Base-by-base conservation (phyloP, 2,113 vertebrate genomes). In the Ptilonorhynchus violaceus region DNA sequence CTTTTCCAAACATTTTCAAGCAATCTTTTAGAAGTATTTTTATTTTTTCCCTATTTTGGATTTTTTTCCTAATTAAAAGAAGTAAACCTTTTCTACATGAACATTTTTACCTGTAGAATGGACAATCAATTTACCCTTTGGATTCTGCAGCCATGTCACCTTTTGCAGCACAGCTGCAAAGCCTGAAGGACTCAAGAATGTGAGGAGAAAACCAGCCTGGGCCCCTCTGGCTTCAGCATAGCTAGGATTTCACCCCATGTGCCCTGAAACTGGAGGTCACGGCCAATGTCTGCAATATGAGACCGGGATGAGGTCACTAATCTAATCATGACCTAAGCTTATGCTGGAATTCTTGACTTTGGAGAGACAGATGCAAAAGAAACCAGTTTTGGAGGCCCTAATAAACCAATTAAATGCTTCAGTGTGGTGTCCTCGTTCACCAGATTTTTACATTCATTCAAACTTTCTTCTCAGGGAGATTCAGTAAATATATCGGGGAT, bases 211-310 rank as follows among this genome's bases (percentile, higher is more conserved):
- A 46, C 16, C 41, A 58, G 28, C 60, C 79, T 83, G 90, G 93
- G 93, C 88, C 96, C 75, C 93, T 82, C 85, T 92, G 90, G 35
- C 52, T 96, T 93, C 90, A 88, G 52, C 24, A 67, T 92, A 86
- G 93, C 93, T 96, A 94, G 72, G 85, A 90, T 97, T 96, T 97
- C 94, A 96, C 91, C 91, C 95, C 64, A 41, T 60, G 93, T 95
- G 95, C 92, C 93, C 96, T 94, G 93, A 93, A 95, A 96, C 78
- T 93, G 72, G 59, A 96, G 95, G 96, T 97, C 96, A 93, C 1
- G 75, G 92, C 82, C 96, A 96, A 76, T 67, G 90, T 84, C 88
- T 96, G 95, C 90, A 96, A 97, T 33, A 63, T 78, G 96, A 97
- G 79, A 90, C 64, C 1, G 1, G 35, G 56, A 92, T 96, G 93